These are phyloP conservation scores for Clamator glandarius DNA, from an alignment of 2,797 vertebrate genomes.

Conservation along the genomic window DNA sequence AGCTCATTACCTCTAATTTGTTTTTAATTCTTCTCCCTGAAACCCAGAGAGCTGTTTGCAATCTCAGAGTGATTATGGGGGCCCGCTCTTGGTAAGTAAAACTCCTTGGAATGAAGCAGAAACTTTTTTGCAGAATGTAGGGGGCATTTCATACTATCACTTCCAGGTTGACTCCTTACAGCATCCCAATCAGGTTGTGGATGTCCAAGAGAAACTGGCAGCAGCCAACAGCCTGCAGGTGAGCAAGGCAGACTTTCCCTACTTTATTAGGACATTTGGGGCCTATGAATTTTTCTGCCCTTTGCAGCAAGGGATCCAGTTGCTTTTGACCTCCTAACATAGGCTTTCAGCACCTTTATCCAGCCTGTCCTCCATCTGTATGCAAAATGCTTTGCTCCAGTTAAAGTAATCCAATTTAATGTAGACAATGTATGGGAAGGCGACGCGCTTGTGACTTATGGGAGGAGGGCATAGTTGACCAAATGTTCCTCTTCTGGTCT, in stretches of 20 bases:
- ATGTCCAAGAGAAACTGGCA: background rate
- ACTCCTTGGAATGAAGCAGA: background rate
- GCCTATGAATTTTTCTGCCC: background rate
- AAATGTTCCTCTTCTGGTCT: background rate
- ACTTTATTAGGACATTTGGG: background rate
- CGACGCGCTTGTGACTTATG: rapidly evolving
- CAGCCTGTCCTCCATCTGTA: background rate
- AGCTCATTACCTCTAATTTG: slow-evolving; percentile 63
- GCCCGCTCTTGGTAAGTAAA: slow-evolving; percentile 4
- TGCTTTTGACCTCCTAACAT: background rate
- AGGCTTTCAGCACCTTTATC: background rate
- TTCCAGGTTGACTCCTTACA: background rate
- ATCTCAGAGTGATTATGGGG: background rate
- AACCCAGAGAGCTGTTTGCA: background rate
- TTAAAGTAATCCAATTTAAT: background rate
- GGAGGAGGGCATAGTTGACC: background rate
- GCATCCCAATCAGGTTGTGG: background rate
- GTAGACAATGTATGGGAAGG: background rate
- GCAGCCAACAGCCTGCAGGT: background rate
- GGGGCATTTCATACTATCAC: background rate
- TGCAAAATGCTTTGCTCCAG: background rate
- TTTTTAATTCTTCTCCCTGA: slow-evolving; percentile 61
- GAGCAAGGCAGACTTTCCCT: background rate
- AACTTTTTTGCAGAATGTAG: background rate
- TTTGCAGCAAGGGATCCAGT: background rate